Base-by-base conservation (phyloP, 1,140 invertebrate genomes). In the Dendrolimus kikuchii region DNA sequence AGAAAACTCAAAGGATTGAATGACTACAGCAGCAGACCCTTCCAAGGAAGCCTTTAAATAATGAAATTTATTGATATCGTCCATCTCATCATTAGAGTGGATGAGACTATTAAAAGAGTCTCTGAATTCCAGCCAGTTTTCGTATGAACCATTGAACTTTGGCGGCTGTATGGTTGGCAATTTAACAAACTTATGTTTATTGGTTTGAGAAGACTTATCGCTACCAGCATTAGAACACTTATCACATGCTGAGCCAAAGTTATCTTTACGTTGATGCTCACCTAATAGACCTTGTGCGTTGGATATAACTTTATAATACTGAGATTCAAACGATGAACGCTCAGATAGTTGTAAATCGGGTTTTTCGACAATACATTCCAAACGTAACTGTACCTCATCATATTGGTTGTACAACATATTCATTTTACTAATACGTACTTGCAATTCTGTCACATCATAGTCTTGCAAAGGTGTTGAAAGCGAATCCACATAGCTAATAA, bases 41-140 rank as follows among this genome's bases (percentile, higher is more conserved):
- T 51, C 49, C 39, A 51, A n/a, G 7, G 49, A 42, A 6, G 40
- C 39, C 6, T 40, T 39, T 7, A 51, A 41, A 37, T 51, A 51
- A 43, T 51, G 49, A 42, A 51, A 51, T 9, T 51, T 51, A 51
- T 51, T 50, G 6, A 50, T 50, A n/a, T 50, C 39, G 10, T 50
- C 5, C 6, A 42, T 51, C 5, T 51, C 49, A 37, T 51, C 23
- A 6, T 51, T 51, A 6, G 4, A 41, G n/a, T 51, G n/a, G 4
- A 36, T 42, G 40, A 51, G 49, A 42, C 49, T 51, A 7, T 10
- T 51, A 36, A 51, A 42, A 38, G 40, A 36, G 23, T 51, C 49
- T 42, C 38, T 39, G 37, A 42, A 51, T 42, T 51, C 40, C 38
- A 51, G 42, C 49, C 40, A 51, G 7, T 51, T 23, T 6, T 9